Conservation (phyloP, 2,888 invertebrate genomes). For the Nebria salina region DNA sequence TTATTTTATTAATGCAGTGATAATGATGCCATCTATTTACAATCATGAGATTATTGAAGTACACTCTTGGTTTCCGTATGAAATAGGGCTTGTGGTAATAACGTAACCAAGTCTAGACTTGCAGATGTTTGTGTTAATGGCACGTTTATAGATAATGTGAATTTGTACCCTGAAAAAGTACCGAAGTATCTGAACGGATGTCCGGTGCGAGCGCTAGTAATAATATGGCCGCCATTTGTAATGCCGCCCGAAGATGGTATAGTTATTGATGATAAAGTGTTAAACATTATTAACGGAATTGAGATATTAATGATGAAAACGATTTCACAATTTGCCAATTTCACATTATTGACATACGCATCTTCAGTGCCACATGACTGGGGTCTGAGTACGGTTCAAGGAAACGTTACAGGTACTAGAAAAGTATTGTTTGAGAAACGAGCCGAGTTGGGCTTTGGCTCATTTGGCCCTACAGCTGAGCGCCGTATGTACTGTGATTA, state of each 20-base stretch:
- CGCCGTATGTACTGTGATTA: slow-evolving; percentile 3
- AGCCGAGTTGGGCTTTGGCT: slow-evolving; percentile 9
- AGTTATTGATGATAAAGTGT: slow-evolving; percentile 32
- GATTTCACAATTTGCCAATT: slow-evolving; percentile 53
- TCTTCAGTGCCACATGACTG: slow-evolving; percentile 49
- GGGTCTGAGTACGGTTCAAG: slow-evolving; percentile 53
- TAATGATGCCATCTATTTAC: slow-evolving; percentile 24
- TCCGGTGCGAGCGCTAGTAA: slow-evolving; percentile 55
- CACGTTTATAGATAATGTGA: slow-evolving; percentile 35
- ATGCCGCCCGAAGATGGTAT: slow-evolving; percentile 51
- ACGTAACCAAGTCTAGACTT: slow-evolving; percentile 43
- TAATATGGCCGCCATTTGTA: slow-evolving; percentile 41
- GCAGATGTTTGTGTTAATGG: slow-evolving; percentile 48
- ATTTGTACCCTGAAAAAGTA: slow-evolving; percentile 54
- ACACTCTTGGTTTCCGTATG: slow-evolving; percentile 55
- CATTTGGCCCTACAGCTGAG: slow-evolving; percentile 9
- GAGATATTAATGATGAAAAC: slow-evolving; percentile 53
- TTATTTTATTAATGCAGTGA: slow-evolving; percentile 34
- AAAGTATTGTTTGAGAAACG: background rate
- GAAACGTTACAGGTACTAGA: slow-evolving; percentile 44
- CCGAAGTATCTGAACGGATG: slow-evolving; percentile 56
- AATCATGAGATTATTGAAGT: slow-evolving; percentile 48
- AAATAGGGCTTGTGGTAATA: slow-evolving; percentile 52
- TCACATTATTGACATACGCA: slow-evolving; percentile 51
- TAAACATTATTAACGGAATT: slow-evolving; percentile 51